Evolutionary conservation across 1,140 invertebrate species (phyloP), one percentile per base, ranked within the genome.

Genomic region (Ganaspis sp.): DNA sequence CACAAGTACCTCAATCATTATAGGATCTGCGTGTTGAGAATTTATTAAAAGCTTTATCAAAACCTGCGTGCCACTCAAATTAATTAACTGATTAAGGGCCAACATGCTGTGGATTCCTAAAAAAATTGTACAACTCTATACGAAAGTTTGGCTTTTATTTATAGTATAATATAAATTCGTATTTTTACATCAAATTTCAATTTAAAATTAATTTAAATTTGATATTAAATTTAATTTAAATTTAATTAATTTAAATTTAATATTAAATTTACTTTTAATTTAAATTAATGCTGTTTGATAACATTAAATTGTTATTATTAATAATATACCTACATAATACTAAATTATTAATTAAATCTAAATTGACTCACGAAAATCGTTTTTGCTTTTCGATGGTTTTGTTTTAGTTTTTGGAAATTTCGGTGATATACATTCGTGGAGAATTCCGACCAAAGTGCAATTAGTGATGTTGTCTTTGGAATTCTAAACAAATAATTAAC

Each of bases 401-500:
- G 76, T 73, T 73, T 89, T 90, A 38, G 84, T 78, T 76, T 88
- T 88, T 70, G 84, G 78, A 74, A 78, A 73, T 76, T 86, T 83
- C n/a, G 89, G 88, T 9, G 89, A 86, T 73, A 92, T 87, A 70
- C 89, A 91, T 80, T 92, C 90, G 58, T 88, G 91, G 19, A 92
- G 69, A 72, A 91, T 89, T n/a, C 86, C 84, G 42, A 87, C 81
- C 45, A 92, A 82, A 69, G 85, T 92, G 69, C 86, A 88, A 54
- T 84, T 86, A 15, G 87, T 80, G 21, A 86, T 80, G 75, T 87
- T 85, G 72, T 92, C 91, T 76, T 86, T 85, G 34, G 85, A 87
- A 69, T 83, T 86, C 91, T 92, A 81, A 74, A 83, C 38, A 85
- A 70, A 74, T 38, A 53, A 64, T 70, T 26, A 11, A n/a, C n/a